Conservation (phyloP, 2,888 invertebrate genomes). For the Aquatica leii region DNA sequence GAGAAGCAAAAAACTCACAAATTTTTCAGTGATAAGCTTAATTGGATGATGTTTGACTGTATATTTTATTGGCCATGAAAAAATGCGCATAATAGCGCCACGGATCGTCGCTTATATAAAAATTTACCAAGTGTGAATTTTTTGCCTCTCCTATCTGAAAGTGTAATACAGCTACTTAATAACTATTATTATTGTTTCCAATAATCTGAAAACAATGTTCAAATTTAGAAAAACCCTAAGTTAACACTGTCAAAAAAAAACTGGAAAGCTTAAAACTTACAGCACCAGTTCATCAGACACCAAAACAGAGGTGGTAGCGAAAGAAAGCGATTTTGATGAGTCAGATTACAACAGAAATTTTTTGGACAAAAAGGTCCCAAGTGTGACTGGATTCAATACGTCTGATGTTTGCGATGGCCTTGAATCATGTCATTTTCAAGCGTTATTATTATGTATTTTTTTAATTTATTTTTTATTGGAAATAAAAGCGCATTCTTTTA, state of each 20-base stretch:
- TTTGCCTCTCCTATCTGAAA: no score
- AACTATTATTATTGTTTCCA: no score
- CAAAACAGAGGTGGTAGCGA: slow-evolving; percentile 5
- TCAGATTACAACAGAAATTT: not conserved
- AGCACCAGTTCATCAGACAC: slow-evolving; percentile 9
- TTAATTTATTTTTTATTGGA: not conserved
- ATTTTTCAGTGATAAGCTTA: no score
- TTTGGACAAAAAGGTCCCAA: not conserved
- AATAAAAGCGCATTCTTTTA: no score
- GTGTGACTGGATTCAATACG: no score
- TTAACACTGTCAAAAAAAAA: slow-evolving; percentile 8
- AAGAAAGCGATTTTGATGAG: not conserved
- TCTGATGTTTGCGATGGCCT: not conserved
- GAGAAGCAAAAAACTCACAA: no score
- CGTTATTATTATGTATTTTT: not conserved
- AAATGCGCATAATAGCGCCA: no score
- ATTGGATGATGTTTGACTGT: no score
- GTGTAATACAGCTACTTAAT: no score
- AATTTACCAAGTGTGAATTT: no score
- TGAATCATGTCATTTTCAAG: not conserved
- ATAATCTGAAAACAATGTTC: not conserved
- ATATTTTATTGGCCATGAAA: no score
- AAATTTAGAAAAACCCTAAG: slow-evolving; percentile 7
- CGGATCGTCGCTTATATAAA: no score
- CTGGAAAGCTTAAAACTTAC: slow-evolving; percentile 1